Conservation (phyloP, 2,888 invertebrate species). For the Meghimatium bilineatum region DNA sequence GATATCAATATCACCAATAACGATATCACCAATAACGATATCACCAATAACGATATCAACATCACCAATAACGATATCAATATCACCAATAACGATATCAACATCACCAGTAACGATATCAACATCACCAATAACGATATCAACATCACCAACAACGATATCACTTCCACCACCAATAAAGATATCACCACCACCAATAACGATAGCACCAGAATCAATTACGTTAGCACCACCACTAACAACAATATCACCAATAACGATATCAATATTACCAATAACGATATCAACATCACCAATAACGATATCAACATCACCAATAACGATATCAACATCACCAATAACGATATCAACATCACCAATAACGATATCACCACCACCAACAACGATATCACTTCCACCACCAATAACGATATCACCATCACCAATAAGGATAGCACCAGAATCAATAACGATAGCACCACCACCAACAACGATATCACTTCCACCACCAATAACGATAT, state of each 20-base stretch:
- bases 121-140: too few species aligned
- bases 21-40: slow-evolving; percentile 4
- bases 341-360: neutral
- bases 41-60: neutral
- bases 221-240: slow-evolving; percentile 8
- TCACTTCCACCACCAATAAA: slow-evolving; percentile 7
- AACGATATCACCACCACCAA: neutral
- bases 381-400: too few species aligned
- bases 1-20: neutral
- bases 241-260: neutral
- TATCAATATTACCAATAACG: too few species aligned
- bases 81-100: too few species aligned
- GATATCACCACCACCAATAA: slow-evolving; percentile 11
- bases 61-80: too few species aligned
- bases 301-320: neutral
- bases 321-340: neutral
- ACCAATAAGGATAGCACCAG: too few species aligned
- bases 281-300: too few species aligned
- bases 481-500: too few species aligned
- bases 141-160: neutral
- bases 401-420: too few species aligned
- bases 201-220: neutral
- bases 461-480: too few species aligned
- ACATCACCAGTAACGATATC: too few species aligned
- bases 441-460: too few species aligned